Conservation (phyloP, 1,140 invertebrate genomes). For the Drosophila dunni region DNA sequence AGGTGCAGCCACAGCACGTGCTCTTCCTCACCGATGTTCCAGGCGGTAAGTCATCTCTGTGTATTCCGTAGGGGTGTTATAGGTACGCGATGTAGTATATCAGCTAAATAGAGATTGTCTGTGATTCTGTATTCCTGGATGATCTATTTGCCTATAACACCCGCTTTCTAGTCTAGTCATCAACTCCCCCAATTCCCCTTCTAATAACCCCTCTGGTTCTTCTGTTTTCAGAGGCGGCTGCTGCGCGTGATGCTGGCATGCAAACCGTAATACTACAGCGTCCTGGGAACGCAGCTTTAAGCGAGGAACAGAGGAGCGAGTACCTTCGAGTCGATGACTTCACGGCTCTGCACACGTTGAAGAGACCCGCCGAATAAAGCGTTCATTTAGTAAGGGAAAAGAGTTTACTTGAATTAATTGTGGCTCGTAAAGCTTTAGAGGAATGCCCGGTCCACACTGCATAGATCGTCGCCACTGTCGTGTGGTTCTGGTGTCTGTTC, state of each 20-base stretch:
- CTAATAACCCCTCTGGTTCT: conserved; percentile 1
- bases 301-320: conserved; percentile 56
- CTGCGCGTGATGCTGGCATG: conserved; percentile 91
- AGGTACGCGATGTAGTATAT: neutral
- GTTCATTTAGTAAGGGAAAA: neutral
- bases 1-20: conserved; percentile 87
- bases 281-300: conserved; percentile 89
- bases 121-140: too few species aligned
- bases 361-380: conserved; percentile 24
- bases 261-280: conserved; percentile 89
- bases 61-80: neutral
- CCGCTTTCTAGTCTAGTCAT: too few species aligned
- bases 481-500: conserved; percentile 55
- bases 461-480: conserved; percentile 79
- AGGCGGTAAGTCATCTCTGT: conserved; percentile 87
- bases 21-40: conserved; percentile 94
- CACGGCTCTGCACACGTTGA: conserved; percentile 28
- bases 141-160: too few species aligned
- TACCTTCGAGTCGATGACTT: conserved; percentile 41
- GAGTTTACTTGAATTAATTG: neutral
- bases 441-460: conserved; percentile 78
- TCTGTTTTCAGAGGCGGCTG: conserved; percentile 89
- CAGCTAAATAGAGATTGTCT: too few species aligned
- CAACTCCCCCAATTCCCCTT: too few species aligned
- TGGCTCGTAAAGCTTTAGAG: conserved; percentile 47